Percentiles rank a stretch among this genome's conserved stretches.
Evolutionary conservation across 1,140 invertebrate species (phyloP).

Genomic region (Acromyrmex charruanus): DNA sequence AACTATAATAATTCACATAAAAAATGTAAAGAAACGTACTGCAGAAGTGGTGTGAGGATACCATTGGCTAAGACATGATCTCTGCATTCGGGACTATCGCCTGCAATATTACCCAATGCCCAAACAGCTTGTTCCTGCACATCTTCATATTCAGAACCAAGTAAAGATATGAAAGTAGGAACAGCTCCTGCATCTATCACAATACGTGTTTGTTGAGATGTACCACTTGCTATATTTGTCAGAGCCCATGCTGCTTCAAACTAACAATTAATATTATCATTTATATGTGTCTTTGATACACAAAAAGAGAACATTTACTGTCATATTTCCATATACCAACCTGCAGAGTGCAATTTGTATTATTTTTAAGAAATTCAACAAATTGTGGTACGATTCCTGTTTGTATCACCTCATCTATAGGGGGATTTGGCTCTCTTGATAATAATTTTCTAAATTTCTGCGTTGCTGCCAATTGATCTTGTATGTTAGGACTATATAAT

Average conservation of each 20-base stretch:
- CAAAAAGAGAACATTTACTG: background rate
- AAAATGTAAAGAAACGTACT: slow-evolving; percentile 88
- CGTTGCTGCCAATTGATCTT: slow-evolving; percentile 95
- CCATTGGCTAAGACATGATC: slow-evolving; percentile 96
- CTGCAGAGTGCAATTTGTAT: slow-evolving; percentile 94
- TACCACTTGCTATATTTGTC: slow-evolving; percentile 99
- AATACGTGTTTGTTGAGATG: slow-evolving; percentile 96
- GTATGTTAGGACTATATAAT: slow-evolving; percentile 93
- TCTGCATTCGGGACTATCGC: slow-evolving; percentile 96
- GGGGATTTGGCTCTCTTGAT: slow-evolving; percentile 98
- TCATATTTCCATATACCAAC: slow-evolving; percentile 84
- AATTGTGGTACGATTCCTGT: slow-evolving; percentile 98
- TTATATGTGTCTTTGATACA: background rate
- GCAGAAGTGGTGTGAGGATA: slow-evolving; percentile 95
- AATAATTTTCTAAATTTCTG: slow-evolving; percentile 98
- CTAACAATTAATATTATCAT: slow-evolving; percentile 85
- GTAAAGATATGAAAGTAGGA: slow-evolving; percentile 95
- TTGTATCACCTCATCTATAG: slow-evolving; percentile 99
- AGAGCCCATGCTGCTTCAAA: slow-evolving; percentile 99
- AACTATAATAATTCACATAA: slow-evolving; percentile 20
- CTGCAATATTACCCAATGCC: slow-evolving; percentile 98
- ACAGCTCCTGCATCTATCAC: slow-evolving; percentile 98
- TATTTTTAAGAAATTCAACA: slow-evolving; percentile 96
- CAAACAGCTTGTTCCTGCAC: slow-evolving; percentile 98
- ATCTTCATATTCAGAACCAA: slow-evolving; percentile 95